A percentile compares a stretch with the other conserved stretches of the same genome.
phyloP scores from a whole-genome alignment of 2,888 invertebrate species.

The Agrilus biguttatus region DNA sequence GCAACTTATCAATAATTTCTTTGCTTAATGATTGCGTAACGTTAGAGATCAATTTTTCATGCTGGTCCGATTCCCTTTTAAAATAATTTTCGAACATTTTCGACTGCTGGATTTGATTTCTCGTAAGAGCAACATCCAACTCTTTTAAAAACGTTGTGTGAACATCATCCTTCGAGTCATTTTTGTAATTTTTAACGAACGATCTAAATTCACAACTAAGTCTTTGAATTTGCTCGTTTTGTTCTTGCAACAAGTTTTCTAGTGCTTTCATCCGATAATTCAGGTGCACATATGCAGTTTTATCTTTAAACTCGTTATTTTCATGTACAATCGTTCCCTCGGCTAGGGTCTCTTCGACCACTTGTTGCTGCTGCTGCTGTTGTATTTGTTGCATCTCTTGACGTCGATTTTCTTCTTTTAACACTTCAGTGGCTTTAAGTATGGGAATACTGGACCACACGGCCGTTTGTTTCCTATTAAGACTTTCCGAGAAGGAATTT shows the following conservation, averaged over 20 bases:
- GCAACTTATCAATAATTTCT: conserved; percentile 39
- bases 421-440: conserved; percentile 25
- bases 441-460: conserved; percentile 33
- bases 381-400: conserved; percentile 1
- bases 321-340: conserved; percentile 6
- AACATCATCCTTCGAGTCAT: conserved; percentile 12
- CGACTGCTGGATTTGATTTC: conserved; percentile 25
- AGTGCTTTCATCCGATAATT: conserved; percentile 21
- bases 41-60: conserved; percentile 35
- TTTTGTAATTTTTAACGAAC: conserved; percentile 13
- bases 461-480: conserved; percentile 13
- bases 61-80: conserved; percentile 34
- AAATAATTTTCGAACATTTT: conserved; percentile 27
- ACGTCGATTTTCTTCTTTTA: conserved; percentile 14
- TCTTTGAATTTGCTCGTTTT: conserved; percentile 22
- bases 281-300: conserved; percentile 16
- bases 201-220: conserved; percentile 21
- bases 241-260: conserved; percentile 24
- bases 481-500: conserved; percentile 4
- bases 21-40: conserved; percentile 39
- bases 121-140: conserved; percentile 24
- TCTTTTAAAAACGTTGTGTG: conserved; percentile 22
- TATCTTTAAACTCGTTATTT: conserved; percentile 10
- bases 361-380: too few species aligned
- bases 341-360: background rate